Base-by-base conservation (phyloP, 2,113 vertebrate species). In the Paradoxurus hermaphroditus region DNA sequence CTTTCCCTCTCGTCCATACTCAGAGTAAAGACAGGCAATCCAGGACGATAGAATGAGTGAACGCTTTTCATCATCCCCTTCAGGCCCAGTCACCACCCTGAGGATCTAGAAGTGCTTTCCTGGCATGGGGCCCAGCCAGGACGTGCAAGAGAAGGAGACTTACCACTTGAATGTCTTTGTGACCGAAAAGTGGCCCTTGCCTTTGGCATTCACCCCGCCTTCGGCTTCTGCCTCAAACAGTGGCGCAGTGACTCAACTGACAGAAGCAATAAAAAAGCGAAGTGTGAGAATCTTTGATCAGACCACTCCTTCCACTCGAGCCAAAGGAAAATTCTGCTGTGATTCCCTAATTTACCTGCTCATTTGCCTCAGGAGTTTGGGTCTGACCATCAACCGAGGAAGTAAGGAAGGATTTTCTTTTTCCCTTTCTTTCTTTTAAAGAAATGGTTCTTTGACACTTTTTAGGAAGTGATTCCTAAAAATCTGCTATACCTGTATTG, bases 91-190 rank as follows among this genome's bases (percentile, higher is more conserved):
- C 41, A 67, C 27, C 0, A 0, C 36, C 46, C 51, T n/a, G 73
- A 27, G 27, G 39, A 65, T 19, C 41, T 19, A 67, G 39, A 68
- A 56, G 68, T 84, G 16, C n/a, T 84, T 93, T 85, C 18, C 65
- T 95, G 93, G 95, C 90, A 4, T 0, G 10, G 13, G 70, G 53
- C 65, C 92, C 77, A 81, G 51, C 1, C 6, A 49, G 7, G 44
- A 23, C n/a, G 72, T 65, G 63, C 46, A 53, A 83, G n/a, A 67
- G 63, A 82, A 91, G 36, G 46, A 18, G 39, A 56, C 8, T 27
- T 49, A 49, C 44, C 75, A 34, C 41, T 94, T 86, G 68, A 88
- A 83, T 81, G 36, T 90, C 67, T 96, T 44, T 96, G 65, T 93
- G 44, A 31, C 62, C 21, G 4, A 19, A 79, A 83, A 91, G 31